These are phyloP conservation scores for Dastarcus helophoroides DNA, from an alignment of 2,888 invertebrate species.

Conservation along the genomic window DNA sequence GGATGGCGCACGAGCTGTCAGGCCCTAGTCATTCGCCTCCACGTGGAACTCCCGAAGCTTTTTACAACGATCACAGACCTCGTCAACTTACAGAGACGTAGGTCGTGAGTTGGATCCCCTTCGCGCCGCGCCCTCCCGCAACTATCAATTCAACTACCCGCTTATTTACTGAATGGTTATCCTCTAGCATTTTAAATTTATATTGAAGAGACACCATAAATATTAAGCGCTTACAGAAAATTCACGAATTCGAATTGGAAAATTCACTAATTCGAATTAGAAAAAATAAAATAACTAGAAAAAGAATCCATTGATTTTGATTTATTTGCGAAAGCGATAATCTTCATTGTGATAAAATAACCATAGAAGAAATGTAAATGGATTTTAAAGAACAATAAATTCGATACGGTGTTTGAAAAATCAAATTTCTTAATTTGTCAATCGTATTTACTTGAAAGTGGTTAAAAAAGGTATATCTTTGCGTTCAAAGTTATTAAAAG, in stretches of 20 bases:
- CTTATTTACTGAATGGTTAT: constrained; percentile 1
- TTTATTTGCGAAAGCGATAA: no score
- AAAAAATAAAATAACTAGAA: no score
- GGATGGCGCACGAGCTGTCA: constrained; percentile 42
- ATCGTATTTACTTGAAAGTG: no score
- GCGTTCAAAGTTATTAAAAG: no score
- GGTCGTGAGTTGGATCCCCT: constrained; percentile 40
- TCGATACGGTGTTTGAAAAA: no score
- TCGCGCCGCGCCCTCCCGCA: constrained; percentile 16
- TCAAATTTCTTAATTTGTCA: no score
- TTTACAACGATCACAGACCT: constrained; percentile 51
- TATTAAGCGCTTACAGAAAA: no score
- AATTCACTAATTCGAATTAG: neutral
- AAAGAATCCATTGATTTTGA: no score
- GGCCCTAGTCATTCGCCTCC: constrained; percentile 39
- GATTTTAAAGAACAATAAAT: no score
- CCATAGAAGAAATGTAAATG: no score
- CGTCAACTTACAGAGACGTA: constrained; percentile 49
- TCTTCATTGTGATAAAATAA: no score
- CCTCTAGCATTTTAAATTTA: neutral
- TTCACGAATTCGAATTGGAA: neutral
- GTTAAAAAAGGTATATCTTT: no score
- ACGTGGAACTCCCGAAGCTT: constrained; percentile 37
- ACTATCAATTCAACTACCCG: constrained; percentile 5
- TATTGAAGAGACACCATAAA: neutral